These are phyloP conservation scores for Diadegma fenestrale DNA, from an alignment of 2,888 invertebrate genomes.

Conservation along the genomic window DNA sequence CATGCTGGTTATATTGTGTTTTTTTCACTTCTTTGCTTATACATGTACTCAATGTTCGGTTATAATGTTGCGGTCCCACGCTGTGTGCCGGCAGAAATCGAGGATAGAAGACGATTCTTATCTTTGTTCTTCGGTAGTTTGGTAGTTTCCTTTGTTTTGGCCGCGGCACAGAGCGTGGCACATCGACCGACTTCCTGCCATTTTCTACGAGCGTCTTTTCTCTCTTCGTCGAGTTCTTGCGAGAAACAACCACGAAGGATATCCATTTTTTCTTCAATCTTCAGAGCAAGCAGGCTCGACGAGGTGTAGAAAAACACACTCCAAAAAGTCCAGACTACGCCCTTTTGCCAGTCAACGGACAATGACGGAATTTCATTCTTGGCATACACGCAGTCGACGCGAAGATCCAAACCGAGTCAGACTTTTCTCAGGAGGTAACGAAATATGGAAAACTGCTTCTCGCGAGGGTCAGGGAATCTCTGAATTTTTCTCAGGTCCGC, in stretches of 20 bases:
- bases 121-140: slow-evolving; percentile 79
- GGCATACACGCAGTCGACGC: background rate
- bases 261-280: slow-evolving; percentile 9
- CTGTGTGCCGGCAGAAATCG: slow-evolving; percentile 73
- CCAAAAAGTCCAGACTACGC: background rate
- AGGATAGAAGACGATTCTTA: slow-evolving; percentile 74
- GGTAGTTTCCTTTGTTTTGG: slow-evolving; percentile 83
- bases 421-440: slow-evolving; percentile 5
- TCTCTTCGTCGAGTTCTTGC: slow-evolving; percentile 66
- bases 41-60: slow-evolving; percentile 65
- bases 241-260: slow-evolving; percentile 57
- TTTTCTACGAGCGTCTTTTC: slow-evolving; percentile 77
- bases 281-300: slow-evolving; percentile 6
- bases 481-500: background rate
- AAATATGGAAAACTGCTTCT: slow-evolving; percentile 7
- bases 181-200: slow-evolving; percentile 82
- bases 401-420: slow-evolving; percentile 13
- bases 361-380: slow-evolving; percentile 18
- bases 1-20: slow-evolving; percentile 62
- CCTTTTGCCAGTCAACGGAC: background rate
- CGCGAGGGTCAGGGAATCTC: slow-evolving; percentile 18
- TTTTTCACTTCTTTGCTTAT: slow-evolving; percentile 68
- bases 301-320: no score
- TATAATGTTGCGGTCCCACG: slow-evolving; percentile 78
- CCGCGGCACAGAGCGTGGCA: slow-evolving; percentile 71